Percentiles rank a stretch among this genome's conserved stretches.
These are phyloP conservation scores for Parazoanthus swiftii DNA, from an alignment of 92 coral and sea anemone genomes.

Conservation along the genomic window DNA sequence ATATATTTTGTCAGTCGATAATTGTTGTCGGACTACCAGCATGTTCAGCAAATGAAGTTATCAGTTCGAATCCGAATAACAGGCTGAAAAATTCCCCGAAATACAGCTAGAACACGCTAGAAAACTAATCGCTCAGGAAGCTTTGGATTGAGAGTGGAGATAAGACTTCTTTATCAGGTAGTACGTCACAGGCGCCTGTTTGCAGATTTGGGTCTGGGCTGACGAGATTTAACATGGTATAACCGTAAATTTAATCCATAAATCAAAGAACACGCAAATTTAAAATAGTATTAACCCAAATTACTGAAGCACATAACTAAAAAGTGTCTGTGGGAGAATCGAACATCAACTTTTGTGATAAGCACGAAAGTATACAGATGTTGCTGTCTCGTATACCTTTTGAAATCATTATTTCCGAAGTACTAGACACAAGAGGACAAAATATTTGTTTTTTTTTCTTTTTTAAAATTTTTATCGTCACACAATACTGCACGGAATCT, in stretches of 20 bases:
- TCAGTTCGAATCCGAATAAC: not conserved
- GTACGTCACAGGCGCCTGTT: not conserved
- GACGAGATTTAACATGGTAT: not conserved
- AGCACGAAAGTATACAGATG: not conserved
- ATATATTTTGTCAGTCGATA: not conserved
- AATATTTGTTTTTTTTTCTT: too few relatives aligned
- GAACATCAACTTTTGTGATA: not conserved
- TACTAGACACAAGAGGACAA: not conserved
- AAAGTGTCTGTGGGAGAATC: not conserved
- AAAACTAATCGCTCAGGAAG: not conserved
- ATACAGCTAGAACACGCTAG: not conserved
- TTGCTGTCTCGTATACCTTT: not conserved
- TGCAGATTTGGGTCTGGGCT: not conserved
- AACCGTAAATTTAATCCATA: too few relatives aligned
- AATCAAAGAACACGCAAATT: too few relatives aligned
- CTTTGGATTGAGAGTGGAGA: not conserved
- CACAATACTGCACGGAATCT: not conserved
- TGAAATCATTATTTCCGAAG: not conserved
- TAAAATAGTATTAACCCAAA: too few relatives aligned
- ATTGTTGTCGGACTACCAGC: too few relatives aligned
- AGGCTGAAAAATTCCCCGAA: not conserved
- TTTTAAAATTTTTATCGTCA: too few relatives aligned
- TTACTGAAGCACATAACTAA: too few relatives aligned
- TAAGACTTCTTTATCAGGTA: not conserved
- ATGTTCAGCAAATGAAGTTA: not conserved